Conservation (phyloP, 2,888 invertebrate genomes). For the Acheta domesticus region DNA sequence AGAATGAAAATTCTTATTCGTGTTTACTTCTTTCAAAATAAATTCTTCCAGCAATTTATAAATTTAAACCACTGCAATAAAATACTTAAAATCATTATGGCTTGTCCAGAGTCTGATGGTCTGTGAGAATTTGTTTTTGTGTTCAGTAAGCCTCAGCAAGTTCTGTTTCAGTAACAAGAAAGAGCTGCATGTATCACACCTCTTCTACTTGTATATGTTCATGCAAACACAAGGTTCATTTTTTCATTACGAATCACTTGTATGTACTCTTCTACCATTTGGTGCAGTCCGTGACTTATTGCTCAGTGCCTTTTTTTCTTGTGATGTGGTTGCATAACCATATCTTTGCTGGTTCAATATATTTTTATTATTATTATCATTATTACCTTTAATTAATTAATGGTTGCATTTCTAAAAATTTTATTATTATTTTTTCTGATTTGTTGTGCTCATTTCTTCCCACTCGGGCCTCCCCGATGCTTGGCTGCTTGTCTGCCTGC, state of each 20-base stretch:
- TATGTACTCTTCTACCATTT: conserved; percentile 35
- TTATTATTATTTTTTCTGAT: conserved; percentile 39
- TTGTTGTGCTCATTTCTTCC: conserved; percentile 41
- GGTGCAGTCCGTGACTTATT: conserved; percentile 31
- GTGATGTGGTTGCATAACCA: conserved; percentile 34
- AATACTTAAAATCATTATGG: conserved; percentile 19
- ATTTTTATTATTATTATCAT: conserved; percentile 36
- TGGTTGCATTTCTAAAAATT: conserved; percentile 37
- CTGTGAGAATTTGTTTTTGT: conserved; percentile 27
- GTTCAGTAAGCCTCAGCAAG: conserved; percentile 34
- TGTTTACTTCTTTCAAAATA: not conserved
- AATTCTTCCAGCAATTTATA: conserved; percentile 19
- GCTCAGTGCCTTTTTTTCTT: conserved; percentile 31
- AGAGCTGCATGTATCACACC: conserved; percentile 38
- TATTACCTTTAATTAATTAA: conserved; percentile 35
- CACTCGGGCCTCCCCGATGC: conserved; percentile 41
- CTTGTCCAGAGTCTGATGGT: conserved; percentile 26
- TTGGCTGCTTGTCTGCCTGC: conserved; percentile 43
- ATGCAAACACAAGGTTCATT: conserved; percentile 31
- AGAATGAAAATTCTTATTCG: not conserved
- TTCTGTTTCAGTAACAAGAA: conserved; percentile 40
- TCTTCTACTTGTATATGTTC: conserved; percentile 38
- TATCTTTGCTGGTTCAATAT: conserved; percentile 36
- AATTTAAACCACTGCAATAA: not conserved
- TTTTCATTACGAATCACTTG: conserved; percentile 26